phyloP scores from a whole-genome alignment of 2,113 vertebrate species.

The Sapayoa aenigma region DNA sequence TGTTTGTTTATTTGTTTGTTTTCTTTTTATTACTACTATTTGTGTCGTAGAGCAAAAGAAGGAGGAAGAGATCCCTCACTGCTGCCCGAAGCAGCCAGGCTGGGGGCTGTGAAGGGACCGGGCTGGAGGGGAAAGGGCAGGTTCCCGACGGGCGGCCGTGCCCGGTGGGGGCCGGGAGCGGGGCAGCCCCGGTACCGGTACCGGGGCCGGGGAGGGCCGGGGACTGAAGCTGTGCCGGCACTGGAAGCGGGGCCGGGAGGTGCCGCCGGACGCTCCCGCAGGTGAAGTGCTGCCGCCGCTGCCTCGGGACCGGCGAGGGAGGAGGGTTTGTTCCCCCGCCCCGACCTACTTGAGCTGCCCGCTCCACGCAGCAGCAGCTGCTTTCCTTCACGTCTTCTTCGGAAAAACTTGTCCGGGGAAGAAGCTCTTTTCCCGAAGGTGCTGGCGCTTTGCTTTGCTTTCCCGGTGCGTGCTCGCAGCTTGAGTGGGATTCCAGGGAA shows the following conservation, averaged over 20 bases:
- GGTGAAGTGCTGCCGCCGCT: not conserved
- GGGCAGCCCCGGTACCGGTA: not conserved
- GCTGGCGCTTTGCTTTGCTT: not conserved
- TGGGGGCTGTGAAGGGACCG: not conserved
- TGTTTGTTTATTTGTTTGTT: not conserved
- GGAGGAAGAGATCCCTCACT: not conserved
- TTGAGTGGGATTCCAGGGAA: not conserved
- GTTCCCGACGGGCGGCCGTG: not conserved
- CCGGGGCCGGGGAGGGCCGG: not conserved
- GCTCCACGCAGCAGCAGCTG: not conserved
- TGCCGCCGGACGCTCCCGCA: not conserved
- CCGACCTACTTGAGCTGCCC: not conserved
- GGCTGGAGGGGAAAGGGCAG: not conserved
- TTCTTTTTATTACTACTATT: not conserved
- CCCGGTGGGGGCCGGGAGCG: not conserved
- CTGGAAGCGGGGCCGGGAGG: no score
- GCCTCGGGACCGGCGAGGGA: not conserved
- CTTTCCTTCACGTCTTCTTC: not conserved
- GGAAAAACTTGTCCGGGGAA: not conserved
- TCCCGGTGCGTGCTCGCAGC: not conserved
- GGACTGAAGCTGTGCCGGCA: not conserved
- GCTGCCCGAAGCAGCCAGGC: not conserved
- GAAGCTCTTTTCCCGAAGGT: not conserved
- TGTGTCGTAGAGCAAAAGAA: not conserved
- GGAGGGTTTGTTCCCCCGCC: not conserved